Percentiles rank a stretch among this genome's conserved stretches.
These are phyloP conservation scores for Pocillopora meandrina DNA, from an alignment of 92 coral and sea anemone species.

Conservation along the genomic window DNA sequence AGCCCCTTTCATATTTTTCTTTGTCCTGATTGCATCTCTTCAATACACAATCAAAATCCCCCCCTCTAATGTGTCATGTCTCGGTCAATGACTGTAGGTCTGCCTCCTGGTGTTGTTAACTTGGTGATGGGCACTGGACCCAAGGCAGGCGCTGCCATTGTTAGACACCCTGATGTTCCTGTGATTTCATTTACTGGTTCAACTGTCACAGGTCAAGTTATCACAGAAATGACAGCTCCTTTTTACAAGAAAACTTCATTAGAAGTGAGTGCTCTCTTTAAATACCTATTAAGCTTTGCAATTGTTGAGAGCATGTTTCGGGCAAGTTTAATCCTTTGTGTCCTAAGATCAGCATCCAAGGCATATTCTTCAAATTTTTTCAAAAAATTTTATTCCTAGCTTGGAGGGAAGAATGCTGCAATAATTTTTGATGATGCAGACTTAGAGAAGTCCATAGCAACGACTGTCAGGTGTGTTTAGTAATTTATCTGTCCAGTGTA, in stretches of 20 bases:
- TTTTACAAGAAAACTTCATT: conserved; percentile 77
- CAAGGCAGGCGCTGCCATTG: conserved; percentile 74
- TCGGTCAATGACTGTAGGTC: conserved; percentile 26
- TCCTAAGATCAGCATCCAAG: background rate
- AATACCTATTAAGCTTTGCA: background rate
- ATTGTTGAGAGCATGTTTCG: too few relatives aligned
- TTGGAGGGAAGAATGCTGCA: conserved; percentile 91
- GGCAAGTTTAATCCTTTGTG: too few relatives aligned
- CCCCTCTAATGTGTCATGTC: too few relatives aligned
- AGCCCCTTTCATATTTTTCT: too few relatives aligned
- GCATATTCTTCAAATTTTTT: too few relatives aligned
- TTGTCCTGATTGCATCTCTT: too few relatives aligned
- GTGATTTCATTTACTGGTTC: conserved; percentile 87
- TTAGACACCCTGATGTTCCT: conserved; percentile 69
- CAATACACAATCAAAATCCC: too few relatives aligned
- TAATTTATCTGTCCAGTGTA: background rate
- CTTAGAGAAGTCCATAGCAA: conserved; percentile 70
- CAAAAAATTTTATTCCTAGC: conserved; percentile 46
- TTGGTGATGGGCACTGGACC: conserved; percentile 86
- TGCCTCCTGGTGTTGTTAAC: conserved; percentile 84
- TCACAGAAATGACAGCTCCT: conserved; percentile 73
- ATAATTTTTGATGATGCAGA: conserved; percentile 88
- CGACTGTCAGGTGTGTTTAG: conserved; percentile 63
- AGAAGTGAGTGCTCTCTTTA: conserved; percentile 53
- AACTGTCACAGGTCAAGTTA: conserved; percentile 69